These are phyloP conservation scores for Trochalopteron elliotii DNA, from an alignment of 2,113 vertebrate species.

Conservation along the genomic window DNA sequence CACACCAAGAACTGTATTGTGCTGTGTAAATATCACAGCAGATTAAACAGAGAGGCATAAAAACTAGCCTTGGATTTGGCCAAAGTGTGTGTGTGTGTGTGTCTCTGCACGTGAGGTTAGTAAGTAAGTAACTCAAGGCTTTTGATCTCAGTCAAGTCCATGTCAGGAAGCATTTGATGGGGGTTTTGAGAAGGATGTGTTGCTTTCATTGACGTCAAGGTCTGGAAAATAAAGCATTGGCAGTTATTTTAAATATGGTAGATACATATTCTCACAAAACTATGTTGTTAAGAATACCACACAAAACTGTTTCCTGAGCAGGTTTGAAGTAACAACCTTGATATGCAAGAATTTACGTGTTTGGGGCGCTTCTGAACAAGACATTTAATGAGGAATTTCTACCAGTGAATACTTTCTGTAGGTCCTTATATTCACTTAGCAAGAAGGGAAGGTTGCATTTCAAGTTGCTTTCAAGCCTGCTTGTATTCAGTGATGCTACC, in stretches of 20 bases:
- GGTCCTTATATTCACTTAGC: not conserved
- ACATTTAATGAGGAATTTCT: not conserved
- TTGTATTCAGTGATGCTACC: not conserved
- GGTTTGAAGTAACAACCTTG: not conserved
- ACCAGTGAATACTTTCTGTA: not conserved
- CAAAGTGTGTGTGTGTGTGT: not conserved
- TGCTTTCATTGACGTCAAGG: not conserved
- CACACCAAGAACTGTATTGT: not conserved
- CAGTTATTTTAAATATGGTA: not conserved
- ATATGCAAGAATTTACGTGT: not conserved
- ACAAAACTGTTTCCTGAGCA: not conserved
- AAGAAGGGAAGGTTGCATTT: not conserved
- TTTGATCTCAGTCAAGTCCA: not conserved
- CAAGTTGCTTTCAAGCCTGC: not conserved
- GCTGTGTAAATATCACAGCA: not conserved
- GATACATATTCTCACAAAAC: not conserved
- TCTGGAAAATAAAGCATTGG: not conserved
- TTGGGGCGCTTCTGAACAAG: not conserved
- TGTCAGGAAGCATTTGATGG: not conserved
- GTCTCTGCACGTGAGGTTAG: not conserved
- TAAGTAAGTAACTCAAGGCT: not conserved
- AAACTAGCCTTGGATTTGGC: not conserved
- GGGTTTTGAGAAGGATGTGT: not conserved
- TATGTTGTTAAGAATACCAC: not conserved
- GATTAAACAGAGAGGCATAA: not conserved